Conservation (phyloP, 1,140 invertebrate species). For the Daktulosphaira vitifoliae region DNA sequence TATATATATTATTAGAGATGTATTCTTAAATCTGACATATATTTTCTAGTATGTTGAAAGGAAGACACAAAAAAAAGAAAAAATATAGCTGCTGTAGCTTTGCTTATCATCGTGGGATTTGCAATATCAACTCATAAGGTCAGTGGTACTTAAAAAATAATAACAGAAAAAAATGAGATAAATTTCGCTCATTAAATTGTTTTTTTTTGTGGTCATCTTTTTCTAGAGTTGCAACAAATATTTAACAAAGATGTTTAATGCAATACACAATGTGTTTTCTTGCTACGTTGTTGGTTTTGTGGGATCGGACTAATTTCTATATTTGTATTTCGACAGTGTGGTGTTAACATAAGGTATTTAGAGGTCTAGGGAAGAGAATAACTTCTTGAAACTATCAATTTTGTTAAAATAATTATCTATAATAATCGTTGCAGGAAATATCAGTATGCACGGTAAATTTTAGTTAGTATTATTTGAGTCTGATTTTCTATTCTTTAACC, state of each 20-base stretch:
- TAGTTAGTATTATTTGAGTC: too few relatives aligned
- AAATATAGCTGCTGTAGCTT: background rate
- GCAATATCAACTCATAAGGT: constrained; percentile 17
- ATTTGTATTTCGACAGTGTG: too few relatives aligned
- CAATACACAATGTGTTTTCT: background rate
- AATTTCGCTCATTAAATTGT: constrained; percentile 4
- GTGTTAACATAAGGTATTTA: too few relatives aligned
- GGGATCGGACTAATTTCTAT: background rate
- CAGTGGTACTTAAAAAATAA: constrained; percentile 2
- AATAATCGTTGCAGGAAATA: too few relatives aligned
- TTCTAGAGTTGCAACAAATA: background rate
- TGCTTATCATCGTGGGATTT: constrained; percentile 28
- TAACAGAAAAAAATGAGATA: background rate
- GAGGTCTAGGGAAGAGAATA: too few relatives aligned
- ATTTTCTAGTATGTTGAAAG: too few relatives aligned
- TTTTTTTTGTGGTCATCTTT: constrained; percentile 7
- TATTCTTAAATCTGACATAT: too few relatives aligned
- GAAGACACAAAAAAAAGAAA: background rate
- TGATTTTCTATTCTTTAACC: too few relatives aligned
- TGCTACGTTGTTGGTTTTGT: background rate
- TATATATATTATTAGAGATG: too few relatives aligned
- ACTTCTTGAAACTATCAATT: too few relatives aligned
- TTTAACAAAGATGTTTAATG: background rate
- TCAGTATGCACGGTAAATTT: too few relatives aligned
- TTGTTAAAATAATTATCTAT: too few relatives aligned